Evolutionary conservation across 2,797 vertebrate genomes (phyloP).

Genomic region (Channallabes apus): DNA sequence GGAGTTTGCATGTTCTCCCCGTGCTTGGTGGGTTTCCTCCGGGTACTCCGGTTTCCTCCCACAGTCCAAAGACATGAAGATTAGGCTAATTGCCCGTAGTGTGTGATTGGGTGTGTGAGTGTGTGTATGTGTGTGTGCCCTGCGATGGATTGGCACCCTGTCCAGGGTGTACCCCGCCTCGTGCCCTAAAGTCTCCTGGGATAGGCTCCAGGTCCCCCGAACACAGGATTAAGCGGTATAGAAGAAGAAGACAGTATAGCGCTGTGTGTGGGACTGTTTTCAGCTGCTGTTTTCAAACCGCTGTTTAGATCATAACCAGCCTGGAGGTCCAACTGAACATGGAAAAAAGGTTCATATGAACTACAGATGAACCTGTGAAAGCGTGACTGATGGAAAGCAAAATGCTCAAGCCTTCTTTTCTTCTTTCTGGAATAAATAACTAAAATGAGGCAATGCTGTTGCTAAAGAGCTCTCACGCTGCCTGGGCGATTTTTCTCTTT

Average conservation of each 20-base stretch:
- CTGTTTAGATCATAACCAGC: neutral
- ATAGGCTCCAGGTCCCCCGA: too few relatives aligned
- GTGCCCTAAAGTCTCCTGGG: too few relatives aligned
- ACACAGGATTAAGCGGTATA: too few relatives aligned
- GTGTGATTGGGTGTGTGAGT: too few relatives aligned
- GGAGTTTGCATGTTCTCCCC: too few relatives aligned
- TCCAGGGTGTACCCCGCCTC: too few relatives aligned
- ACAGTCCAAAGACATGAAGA: too few relatives aligned
- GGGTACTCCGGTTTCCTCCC: too few relatives aligned
- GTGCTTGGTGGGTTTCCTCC: too few relatives aligned
- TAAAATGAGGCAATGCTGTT: slow-evolving; percentile 1
- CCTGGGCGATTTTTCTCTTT: neutral
- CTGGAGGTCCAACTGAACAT: neutral
- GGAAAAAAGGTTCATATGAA: neutral
- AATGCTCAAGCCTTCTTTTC: neutral
- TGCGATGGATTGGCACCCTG: too few relatives aligned
- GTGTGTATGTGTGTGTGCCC: too few relatives aligned
- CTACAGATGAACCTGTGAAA: slow-evolving; percentile 12
- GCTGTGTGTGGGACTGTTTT: neutral
- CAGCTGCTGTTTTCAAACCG: neutral
- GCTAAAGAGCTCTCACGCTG: neutral
- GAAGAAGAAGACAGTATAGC: neutral
- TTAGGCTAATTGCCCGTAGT: too few relatives aligned
- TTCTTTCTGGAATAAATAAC: slow-evolving; percentile 13
- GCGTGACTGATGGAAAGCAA: slow-evolving; percentile 6